phyloP scores from a whole-genome alignment of 2,797 vertebrate genomes.

The Pipistrellus pipistrellus region DNA sequence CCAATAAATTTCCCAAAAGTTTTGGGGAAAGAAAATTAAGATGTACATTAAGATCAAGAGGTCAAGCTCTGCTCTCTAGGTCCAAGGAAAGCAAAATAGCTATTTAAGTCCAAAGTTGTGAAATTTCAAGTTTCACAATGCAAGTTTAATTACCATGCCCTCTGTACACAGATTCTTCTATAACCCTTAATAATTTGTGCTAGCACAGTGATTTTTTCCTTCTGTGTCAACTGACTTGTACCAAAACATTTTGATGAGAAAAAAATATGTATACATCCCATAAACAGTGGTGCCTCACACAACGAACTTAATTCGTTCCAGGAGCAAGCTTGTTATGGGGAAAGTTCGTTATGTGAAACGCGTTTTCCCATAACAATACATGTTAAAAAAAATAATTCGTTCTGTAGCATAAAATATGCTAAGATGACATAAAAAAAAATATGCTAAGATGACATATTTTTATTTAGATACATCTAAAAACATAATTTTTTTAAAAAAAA shows the following conservation, averaged over 20 bases:
- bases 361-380: too few relatives aligned
- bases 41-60: not conserved
- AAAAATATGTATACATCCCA: not conserved
- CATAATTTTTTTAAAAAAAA: too few relatives aligned
- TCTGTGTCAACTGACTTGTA: not conserved
- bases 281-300: too few relatives aligned
- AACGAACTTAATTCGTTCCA: too few relatives aligned
- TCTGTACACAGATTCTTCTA: not conserved
- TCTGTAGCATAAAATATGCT: too few relatives aligned
- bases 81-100: not conserved
- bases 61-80: conserved; percentile 29
- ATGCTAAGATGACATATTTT: too few relatives aligned
- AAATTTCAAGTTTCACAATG: conserved; percentile 52
- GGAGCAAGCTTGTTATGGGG: too few relatives aligned
- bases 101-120: conserved; percentile 35
- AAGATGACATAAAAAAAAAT: too few relatives aligned
- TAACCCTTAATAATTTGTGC: not conserved
- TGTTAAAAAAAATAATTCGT: too few relatives aligned
- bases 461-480: too few relatives aligned
- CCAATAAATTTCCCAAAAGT: conserved; percentile 2
- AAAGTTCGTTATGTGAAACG: too few relatives aligned
- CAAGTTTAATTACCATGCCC: not conserved
- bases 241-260: not conserved
- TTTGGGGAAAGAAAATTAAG: conserved; percentile 1
- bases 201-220: conserved; percentile 1